phyloP scores from a whole-genome alignment of 2,113 vertebrate species.

The Peromyscus maniculatus region DNA sequence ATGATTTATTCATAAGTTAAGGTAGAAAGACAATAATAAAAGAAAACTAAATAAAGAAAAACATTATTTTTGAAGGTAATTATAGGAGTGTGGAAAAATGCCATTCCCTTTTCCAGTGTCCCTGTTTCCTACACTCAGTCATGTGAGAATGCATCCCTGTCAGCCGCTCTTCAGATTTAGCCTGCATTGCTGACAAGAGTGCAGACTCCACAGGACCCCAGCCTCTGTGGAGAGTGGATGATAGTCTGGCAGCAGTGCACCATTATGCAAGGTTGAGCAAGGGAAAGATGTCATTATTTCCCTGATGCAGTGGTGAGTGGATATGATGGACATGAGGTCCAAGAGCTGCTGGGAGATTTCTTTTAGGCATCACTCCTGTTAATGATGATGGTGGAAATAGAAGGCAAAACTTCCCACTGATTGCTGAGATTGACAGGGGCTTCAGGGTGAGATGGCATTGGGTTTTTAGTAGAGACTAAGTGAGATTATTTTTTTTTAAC shows the following conservation, averaged over 20 bases:
- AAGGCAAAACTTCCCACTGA: background rate
- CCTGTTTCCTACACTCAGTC: background rate
- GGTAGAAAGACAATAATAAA: conserved; percentile 66
- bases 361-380: background rate
- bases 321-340: background rate
- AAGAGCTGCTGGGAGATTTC: background rate
- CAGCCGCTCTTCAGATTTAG: background rate
- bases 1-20: conserved; percentile 71
- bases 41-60: conserved; percentile 67
- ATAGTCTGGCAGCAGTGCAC: background rate
- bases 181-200: background rate
- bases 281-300: background rate
- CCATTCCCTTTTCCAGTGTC: background rate
- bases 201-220: background rate
- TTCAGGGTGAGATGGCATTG: background rate
- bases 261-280: background rate
- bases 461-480: background rate
- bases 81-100: conserved; percentile 21
- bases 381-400: conserved; percentile 29
- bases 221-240: background rate
- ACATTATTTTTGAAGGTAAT: conserved; percentile 62
- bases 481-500: background rate
- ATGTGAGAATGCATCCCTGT: background rate
- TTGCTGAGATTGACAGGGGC: conserved; percentile 4
- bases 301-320: background rate